Percentiles rank a stretch among this genome's conserved stretches.
phyloP scores from a whole-genome alignment of 2,797 vertebrate species.

The Periparus ater region DNA sequence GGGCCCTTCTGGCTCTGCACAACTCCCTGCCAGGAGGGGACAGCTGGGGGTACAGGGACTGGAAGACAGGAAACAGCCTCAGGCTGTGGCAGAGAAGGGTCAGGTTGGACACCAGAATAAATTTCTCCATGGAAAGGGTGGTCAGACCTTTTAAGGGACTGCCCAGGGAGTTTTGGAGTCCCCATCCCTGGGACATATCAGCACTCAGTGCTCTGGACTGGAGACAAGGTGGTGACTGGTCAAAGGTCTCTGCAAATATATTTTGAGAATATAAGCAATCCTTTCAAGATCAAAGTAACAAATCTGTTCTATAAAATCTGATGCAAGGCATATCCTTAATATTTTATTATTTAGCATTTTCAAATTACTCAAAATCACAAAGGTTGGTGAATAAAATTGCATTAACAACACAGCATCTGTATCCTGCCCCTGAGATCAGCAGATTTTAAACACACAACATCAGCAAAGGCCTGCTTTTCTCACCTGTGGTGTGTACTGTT shows the following conservation, averaged over 20 bases:
- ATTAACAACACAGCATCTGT: neutral
- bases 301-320: neutral
- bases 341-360: neutral
- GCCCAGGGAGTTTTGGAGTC: neutral
- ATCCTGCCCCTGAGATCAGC: neutral
- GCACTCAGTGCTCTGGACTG: neutral
- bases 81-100: neutral
- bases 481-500: neutral
- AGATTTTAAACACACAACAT: neutral
- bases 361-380: neutral
- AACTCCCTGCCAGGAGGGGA: neutral
- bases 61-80: accelerated
- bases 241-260: neutral
- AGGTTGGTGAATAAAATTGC: neutral
- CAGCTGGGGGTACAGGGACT: neutral
- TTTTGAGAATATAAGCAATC: neutral
- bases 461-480: neutral
- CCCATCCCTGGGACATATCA: neutral
- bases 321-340: neutral
- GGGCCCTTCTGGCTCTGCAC: neutral
- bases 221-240: neutral
- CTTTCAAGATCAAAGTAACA: neutral
- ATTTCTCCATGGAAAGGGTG: accelerated
- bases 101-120: accelerated
- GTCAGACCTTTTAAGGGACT: accelerated